Percentiles rank a stretch among this genome's conserved stretches.
Evolutionary conservation across 2,888 invertebrate genomes (phyloP).

Genomic region (Mimumesa dahlbomi): DNA sequence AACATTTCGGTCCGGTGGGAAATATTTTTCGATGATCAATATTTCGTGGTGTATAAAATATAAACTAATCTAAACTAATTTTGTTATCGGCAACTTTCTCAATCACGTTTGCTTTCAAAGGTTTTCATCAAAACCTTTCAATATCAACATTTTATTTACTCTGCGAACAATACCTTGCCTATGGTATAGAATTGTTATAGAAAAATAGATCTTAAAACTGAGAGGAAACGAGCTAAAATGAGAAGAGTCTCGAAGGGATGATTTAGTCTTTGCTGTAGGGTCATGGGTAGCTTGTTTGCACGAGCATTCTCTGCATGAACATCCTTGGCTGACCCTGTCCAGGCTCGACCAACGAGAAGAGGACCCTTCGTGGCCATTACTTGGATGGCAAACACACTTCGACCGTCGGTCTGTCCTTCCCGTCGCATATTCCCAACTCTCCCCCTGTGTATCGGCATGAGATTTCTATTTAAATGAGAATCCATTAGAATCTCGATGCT

Average conservation of each 20-base stretch:
- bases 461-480: slow-evolving; percentile 81
- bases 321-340: slow-evolving; percentile 71
- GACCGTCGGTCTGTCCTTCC: slow-evolving; percentile 76
- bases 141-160: too few species aligned
- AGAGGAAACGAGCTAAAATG: slow-evolving; percentile 43
- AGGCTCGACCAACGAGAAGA: slow-evolving; percentile 44
- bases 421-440: slow-evolving; percentile 52
- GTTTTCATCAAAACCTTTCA: too few species aligned
- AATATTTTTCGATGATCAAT: too few species aligned
- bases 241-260: slow-evolving; percentile 35
- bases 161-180: too few species aligned
- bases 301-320: slow-evolving; percentile 75
- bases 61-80: too few species aligned
- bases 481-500: slow-evolving; percentile 79
- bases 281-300: slow-evolving; percentile 76
- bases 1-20: slow-evolving; percentile 20
- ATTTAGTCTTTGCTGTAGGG: slow-evolving; percentile 41
- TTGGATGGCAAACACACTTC: slow-evolving; percentile 80
- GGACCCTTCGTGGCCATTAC: slow-evolving; percentile 78
- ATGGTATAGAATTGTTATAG: not conserved
- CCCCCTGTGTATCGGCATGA: slow-evolving; percentile 77
- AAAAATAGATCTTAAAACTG: not conserved
- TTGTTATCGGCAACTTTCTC: too few species aligned
- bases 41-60: too few species aligned
- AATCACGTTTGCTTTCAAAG: too few species aligned